A percentile compares a stretch with the other conserved stretches of the same genome.
Conservation (phyloP, 2,113 vertebrate genomes). For the Euleptes europaea region DNA sequence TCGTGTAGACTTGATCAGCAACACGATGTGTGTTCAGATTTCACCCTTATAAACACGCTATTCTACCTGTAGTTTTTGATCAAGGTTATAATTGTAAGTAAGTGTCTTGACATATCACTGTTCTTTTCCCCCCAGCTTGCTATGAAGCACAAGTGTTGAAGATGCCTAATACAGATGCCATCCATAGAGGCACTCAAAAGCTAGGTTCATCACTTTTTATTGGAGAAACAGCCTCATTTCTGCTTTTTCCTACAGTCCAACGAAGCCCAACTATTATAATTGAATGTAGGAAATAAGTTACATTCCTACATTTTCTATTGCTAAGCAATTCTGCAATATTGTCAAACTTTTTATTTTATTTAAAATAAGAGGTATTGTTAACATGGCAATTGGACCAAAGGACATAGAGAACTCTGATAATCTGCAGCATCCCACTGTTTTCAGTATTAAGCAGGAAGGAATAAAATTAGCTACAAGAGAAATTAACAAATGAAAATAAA, state of each 20-base stretch:
- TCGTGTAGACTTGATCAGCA: not conserved
- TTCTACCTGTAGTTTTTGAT: not conserved
- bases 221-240: constrained; percentile 62
- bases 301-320: constrained; percentile 66
- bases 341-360: constrained; percentile 54
- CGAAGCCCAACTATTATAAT: constrained; percentile 63
- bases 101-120: constrained; percentile 1
- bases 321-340: constrained; percentile 60
- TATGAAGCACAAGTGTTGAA: constrained; percentile 98
- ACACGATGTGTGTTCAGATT: not conserved
- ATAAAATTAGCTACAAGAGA: constrained; percentile 42
- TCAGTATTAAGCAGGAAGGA: constrained; percentile 43
- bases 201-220: constrained; percentile 61
- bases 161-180: constrained; percentile 70
- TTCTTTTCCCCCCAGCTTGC: constrained; percentile 82
- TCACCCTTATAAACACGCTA: not conserved
- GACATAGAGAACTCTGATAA: constrained; percentile 49
- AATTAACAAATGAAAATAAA: constrained; percentile 51
- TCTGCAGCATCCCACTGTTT: constrained; percentile 38
- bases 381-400: constrained; percentile 67
- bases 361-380: constrained; percentile 39
- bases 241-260: constrained; percentile 61
- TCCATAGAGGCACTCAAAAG: constrained; percentile 65
- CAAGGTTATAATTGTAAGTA: rapidly evolving
- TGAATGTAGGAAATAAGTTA: constrained; percentile 60